phyloP scores from a whole-genome alignment of 2,888 invertebrate genomes.

The Lasius platythorax region DNA sequence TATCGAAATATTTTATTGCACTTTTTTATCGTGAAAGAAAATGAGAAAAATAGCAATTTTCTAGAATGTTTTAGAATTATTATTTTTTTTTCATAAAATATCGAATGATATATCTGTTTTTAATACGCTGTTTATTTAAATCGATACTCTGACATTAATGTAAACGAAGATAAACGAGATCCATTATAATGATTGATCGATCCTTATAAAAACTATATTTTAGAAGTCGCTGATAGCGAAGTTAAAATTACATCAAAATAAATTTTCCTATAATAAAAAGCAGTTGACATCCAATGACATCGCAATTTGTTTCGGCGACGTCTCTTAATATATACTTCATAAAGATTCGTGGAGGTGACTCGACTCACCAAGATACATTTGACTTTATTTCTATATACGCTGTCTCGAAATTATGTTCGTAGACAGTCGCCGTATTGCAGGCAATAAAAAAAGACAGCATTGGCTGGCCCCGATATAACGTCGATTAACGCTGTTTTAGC shows the following conservation, averaged over 20 bases:
- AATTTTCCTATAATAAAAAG: constrained; percentile 23
- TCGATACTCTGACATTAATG: constrained; percentile 15
- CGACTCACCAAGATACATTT: neutral
- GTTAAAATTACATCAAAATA: constrained; percentile 27
- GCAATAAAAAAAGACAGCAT: neutral
- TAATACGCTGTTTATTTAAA: neutral
- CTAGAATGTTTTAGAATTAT: neutral
- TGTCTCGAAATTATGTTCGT: neutral
- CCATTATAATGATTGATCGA: constrained; percentile 11
- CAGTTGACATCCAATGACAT: constrained; percentile 12
- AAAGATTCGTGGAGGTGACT: neutral
- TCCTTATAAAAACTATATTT: constrained; percentile 3
- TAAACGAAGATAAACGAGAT: constrained; percentile 10
- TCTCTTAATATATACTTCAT: constrained; percentile 3
- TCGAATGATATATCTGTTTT: neutral
- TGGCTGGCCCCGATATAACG: constrained; percentile 25
- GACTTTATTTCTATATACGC: neutral
- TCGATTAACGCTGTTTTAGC: constrained; percentile 75
- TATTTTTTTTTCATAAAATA: neutral
- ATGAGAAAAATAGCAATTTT: neutral
- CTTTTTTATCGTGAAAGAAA: neutral
- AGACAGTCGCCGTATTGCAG: neutral
- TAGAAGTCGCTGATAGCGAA: neutral
- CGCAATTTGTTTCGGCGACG: constrained; percentile 15
- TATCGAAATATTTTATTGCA: neutral